phyloP scores from a whole-genome alignment of 2,888 invertebrate species.

The Hoplodrina ambigua region DNA sequence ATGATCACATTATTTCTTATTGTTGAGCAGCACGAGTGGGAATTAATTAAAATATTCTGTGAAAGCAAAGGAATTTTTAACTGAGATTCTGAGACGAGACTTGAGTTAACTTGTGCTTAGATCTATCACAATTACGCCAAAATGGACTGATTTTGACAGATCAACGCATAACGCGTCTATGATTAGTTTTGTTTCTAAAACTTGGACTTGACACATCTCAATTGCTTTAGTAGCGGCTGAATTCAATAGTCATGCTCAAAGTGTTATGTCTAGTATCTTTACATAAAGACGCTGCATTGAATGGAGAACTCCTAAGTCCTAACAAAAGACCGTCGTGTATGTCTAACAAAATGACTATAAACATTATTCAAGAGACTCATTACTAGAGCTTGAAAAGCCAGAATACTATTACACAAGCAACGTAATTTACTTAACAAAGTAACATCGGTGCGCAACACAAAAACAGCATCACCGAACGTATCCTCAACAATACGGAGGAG shows the following conservation, averaged over 20 bases:
- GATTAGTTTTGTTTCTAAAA: background rate
- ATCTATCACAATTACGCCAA: background rate
- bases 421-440: constrained; percentile 65
- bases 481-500: constrained; percentile 75
- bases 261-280: constrained; percentile 19
- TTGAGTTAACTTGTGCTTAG: background rate
- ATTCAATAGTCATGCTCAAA: constrained; percentile 26
- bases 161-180: background rate
- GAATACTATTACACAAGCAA: constrained; percentile 63
- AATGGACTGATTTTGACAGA: background rate
- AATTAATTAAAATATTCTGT: constrained; percentile 39
- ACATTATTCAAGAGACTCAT: constrained; percentile 60
- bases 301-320: constrained; percentile 32
- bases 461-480: constrained; percentile 70
- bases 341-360: constrained; percentile 47
- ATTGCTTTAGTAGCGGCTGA: constrained; percentile 19
- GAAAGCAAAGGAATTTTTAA: constrained; percentile 35
- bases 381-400: constrained; percentile 54
- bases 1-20: constrained; percentile 37
- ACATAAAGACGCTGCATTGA: constrained; percentile 43
- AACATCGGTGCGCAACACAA: constrained; percentile 62
- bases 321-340: constrained; percentile 44
- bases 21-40: constrained; percentile 27
- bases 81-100: background rate
- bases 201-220: constrained; percentile 1